Evolutionary conservation across 2,113 vertebrate genomes (phyloP).

Genomic region (Neogobius melanostomus): DNA sequence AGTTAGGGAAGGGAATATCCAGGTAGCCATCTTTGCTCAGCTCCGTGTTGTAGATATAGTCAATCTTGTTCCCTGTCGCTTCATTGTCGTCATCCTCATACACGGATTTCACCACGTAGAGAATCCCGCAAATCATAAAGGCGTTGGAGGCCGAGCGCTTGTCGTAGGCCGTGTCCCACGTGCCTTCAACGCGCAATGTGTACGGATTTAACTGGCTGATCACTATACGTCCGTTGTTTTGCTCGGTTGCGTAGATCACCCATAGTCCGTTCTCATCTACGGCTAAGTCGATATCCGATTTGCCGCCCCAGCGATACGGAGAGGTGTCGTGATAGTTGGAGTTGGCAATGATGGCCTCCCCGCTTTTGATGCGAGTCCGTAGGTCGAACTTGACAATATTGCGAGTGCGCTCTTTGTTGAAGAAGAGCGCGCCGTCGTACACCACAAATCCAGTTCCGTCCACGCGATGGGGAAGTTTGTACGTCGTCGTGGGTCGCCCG

Average conservation of each 20-base stretch:
- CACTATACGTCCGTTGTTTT: conserved; percentile 96
- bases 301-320: conserved; percentile 97
- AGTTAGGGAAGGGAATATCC: conserved; percentile 96
- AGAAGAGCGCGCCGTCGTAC: conserved; percentile 95
- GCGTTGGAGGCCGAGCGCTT: conserved; percentile 97
- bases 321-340: conserved; percentile 99
- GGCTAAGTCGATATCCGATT: conserved; percentile 96
- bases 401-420: conserved; percentile 97
- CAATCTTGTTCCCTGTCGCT: conserved; percentile 97
- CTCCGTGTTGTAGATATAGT: conserved; percentile 98
- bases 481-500: conserved; percentile 93
- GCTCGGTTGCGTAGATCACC: conserved; percentile 99
- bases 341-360: conserved; percentile 96
- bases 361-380: conserved; percentile 95
- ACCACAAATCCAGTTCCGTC: conserved; percentile 97
- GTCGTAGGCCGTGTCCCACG: conserved; percentile 97
- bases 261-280: conserved; percentile 98
- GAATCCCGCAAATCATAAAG: conserved; percentile 99
- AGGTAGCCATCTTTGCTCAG: conserved; percentile 93
- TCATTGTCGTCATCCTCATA: conserved; percentile 98
- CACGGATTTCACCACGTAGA: conserved; percentile 95
- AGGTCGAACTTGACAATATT: conserved; percentile 99
- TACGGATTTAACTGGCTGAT: conserved; percentile 98
- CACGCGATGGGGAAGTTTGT: conserved; percentile 95
- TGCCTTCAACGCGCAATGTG: conserved; percentile 92